phyloP scores from a whole-genome alignment of 2,113 vertebrate genomes.

The Gopherus evgoodei region DNA sequence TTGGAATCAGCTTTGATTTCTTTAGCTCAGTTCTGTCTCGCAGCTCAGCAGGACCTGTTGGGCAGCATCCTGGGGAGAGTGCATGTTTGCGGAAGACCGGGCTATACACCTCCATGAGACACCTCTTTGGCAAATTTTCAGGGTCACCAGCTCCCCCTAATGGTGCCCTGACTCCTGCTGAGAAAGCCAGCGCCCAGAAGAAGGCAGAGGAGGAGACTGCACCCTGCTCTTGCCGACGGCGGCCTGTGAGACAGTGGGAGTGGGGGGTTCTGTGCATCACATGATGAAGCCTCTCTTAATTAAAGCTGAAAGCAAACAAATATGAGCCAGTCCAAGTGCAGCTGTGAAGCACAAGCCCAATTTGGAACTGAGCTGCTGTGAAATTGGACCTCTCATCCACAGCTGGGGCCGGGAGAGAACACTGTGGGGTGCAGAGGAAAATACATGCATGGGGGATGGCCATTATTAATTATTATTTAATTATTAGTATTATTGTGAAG shows the following conservation, averaged over 20 bases:
- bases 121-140: neutral
- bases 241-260: constrained; percentile 31
- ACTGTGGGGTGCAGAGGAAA: neutral
- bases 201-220: neutral
- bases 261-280: constrained; percentile 40
- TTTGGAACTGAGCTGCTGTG: constrained; percentile 77
- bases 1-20: constrained; percentile 79
- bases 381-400: constrained; percentile 72
- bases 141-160: neutral
- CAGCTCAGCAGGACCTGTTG: neutral
- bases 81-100: neutral
- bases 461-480: rapidly evolving
- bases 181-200: rapidly evolving
- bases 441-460: neutral
- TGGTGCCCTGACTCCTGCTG: neutral
- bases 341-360: constrained; percentile 65
- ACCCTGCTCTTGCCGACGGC: neutral
- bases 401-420: constrained; percentile 71
- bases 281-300: constrained; percentile 74
- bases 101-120: neutral
- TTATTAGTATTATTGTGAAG: neutral
- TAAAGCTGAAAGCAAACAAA: constrained; percentile 76
- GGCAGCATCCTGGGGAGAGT: neutral
- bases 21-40: constrained; percentile 58
- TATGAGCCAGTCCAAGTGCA: constrained; percentile 32